phyloP scores from a whole-genome alignment of 2,113 vertebrate genomes.

The Cyanoderma ruficeps region DNA sequence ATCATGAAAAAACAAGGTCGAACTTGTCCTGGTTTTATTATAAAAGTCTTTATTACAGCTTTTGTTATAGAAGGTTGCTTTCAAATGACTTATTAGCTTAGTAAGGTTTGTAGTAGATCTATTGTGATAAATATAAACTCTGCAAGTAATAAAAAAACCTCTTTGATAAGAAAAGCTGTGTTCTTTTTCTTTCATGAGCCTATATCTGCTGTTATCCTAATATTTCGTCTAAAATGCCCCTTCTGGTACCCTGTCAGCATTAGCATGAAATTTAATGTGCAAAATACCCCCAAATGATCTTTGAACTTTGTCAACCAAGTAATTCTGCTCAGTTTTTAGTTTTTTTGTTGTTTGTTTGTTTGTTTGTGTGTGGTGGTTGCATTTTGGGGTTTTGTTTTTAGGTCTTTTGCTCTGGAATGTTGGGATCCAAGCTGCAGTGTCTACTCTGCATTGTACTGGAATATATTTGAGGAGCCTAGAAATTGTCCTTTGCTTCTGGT shows the following conservation, averaged over 20 bases:
- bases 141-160: background rate
- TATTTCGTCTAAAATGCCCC: background rate
- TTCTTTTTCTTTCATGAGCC: background rate
- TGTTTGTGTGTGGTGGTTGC: background rate
- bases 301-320: background rate
- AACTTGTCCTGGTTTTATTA: background rate
- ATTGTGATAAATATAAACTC: background rate
- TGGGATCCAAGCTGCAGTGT: background rate
- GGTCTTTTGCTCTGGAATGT: background rate
- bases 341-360: background rate
- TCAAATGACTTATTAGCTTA: background rate
- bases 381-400: fast-evolving
- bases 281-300: background rate
- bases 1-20: background rate
- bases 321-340: background rate
- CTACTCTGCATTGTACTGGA: fast-evolving
- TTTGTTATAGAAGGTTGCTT: background rate
- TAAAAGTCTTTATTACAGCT: background rate
- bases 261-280: background rate
- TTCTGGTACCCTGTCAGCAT: background rate
- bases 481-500: background rate
- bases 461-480: background rate
- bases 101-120: background rate
- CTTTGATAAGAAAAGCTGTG: background rate
- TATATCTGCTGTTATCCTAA: background rate